These are phyloP conservation scores for Tuberolachnus salignus DNA, from an alignment of 2,888 invertebrate genomes.

Conservation along the genomic window DNA sequence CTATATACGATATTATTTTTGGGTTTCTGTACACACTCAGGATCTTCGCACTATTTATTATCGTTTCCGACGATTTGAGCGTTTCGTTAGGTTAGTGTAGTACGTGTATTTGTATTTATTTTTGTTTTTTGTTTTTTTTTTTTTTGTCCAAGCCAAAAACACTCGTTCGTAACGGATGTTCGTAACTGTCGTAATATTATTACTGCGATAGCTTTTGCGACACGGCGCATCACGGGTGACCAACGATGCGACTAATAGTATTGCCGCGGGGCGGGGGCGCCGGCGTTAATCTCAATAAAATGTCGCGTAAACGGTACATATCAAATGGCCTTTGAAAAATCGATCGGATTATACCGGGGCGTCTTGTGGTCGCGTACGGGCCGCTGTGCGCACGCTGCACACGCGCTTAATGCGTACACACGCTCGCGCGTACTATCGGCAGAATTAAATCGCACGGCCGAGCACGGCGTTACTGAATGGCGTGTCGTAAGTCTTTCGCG, in stretches of 20 bases:
- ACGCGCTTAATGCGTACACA: background rate
- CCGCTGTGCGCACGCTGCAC: too few species aligned
- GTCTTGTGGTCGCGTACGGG: background rate
- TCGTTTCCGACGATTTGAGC: too few species aligned
- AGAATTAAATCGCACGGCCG: conserved; percentile 33
- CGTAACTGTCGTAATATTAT: too few species aligned
- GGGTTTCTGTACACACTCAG: too few species aligned
- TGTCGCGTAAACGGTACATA: conserved; percentile 4
- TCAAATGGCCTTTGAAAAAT: conserved; percentile 44
- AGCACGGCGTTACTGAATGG: conserved; percentile 27
- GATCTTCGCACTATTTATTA: too few species aligned
- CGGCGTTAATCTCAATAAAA: conserved; percentile 31
- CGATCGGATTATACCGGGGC: conserved; percentile 29
- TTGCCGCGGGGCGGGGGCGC: background rate
- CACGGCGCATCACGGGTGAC: background rate
- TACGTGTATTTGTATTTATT: too few species aligned
- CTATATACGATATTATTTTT: too few species aligned
- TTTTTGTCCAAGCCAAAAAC: too few species aligned
- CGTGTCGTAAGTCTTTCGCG: conserved; percentile 28
- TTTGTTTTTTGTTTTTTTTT: too few species aligned
- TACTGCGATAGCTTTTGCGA: too few species aligned
- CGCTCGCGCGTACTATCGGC: background rate
- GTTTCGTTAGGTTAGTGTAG: too few species aligned
- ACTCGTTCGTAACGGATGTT: too few species aligned
- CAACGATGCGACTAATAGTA: conserved; percentile 28